Evolutionary conservation across 1,140 invertebrate genomes (phyloP).

Genomic region (Helicoverpa zea): DNA sequence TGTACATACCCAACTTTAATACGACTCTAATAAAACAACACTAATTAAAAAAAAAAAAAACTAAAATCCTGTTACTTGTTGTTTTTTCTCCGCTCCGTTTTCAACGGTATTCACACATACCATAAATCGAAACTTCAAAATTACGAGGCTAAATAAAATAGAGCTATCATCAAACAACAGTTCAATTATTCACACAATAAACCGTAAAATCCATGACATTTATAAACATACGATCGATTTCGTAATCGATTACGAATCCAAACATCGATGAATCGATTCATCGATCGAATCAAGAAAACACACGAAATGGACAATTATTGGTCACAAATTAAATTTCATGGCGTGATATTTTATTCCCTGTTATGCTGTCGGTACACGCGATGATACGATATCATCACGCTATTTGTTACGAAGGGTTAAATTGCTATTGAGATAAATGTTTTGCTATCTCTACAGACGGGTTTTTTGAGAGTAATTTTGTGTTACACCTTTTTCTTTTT

Average conservation of each 20-base stretch:
- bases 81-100: constrained; percentile 3
- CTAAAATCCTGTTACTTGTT: background rate
- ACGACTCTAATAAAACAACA: constrained; percentile 8
- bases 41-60: background rate
- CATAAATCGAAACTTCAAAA: background rate
- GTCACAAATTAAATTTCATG: constrained; percentile 64
- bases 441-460: constrained; percentile 38
- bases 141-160: constrained; percentile 41
- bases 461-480: background rate
- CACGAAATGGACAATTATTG: constrained; percentile 58
- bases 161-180: constrained; percentile 36
- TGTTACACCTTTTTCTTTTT: background rate
- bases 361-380: constrained; percentile 74
- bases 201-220: constrained; percentile 68
- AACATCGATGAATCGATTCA: constrained; percentile 65
- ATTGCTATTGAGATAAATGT: constrained; percentile 61
- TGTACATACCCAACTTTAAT: background rate
- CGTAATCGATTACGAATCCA: constrained; percentile 59
- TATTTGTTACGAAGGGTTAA: constrained; percentile 59
- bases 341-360: constrained; percentile 54
- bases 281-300: constrained; percentile 67
- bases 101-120: background rate
- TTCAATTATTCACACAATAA: constrained; percentile 61
- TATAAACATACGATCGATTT: constrained; percentile 70
- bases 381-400: constrained; percentile 60